Evolutionary conservation across 2,797 vertebrate species (phyloP).

Genomic region (Graptemys geographica): DNA sequence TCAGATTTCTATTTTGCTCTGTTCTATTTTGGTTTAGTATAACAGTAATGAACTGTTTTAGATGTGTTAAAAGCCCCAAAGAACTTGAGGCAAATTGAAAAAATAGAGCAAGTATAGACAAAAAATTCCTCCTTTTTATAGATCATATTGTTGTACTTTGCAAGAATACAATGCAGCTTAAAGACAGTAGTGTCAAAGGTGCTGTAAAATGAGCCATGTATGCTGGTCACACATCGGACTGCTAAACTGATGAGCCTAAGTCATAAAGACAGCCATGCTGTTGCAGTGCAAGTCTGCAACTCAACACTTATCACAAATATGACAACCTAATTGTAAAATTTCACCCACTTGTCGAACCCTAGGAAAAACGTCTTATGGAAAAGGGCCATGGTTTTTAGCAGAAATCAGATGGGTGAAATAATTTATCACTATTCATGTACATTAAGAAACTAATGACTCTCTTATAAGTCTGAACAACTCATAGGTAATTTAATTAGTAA

Average conservation of each 20-base stretch:
- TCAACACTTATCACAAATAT: not conserved
- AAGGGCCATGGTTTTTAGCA: not conserved
- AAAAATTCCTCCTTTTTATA: not conserved
- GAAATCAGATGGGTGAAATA: not conserved
- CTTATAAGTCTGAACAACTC: not conserved
- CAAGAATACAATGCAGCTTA: not conserved
- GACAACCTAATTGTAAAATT: not conserved
- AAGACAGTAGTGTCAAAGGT: not conserved
- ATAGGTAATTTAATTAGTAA: not conserved
- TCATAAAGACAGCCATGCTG: not conserved
- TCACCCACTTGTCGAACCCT: not conserved
- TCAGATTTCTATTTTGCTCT: not conserved
- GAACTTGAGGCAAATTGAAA: not conserved
- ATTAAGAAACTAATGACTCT: not conserved
- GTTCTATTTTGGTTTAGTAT: not conserved
- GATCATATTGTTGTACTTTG: not conserved
- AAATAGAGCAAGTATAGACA: not conserved
- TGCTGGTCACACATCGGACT: not conserved
- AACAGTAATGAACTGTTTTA: not conserved
- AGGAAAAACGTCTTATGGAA: not conserved
- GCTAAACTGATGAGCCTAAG: not conserved
- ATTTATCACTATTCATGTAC: not conserved
- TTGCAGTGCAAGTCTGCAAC: not conserved
- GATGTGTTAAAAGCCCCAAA: not conserved
- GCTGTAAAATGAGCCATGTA: not conserved